Conservation (phyloP, 2,113 vertebrate species). For the Rhizomys pruinosus region DNA sequence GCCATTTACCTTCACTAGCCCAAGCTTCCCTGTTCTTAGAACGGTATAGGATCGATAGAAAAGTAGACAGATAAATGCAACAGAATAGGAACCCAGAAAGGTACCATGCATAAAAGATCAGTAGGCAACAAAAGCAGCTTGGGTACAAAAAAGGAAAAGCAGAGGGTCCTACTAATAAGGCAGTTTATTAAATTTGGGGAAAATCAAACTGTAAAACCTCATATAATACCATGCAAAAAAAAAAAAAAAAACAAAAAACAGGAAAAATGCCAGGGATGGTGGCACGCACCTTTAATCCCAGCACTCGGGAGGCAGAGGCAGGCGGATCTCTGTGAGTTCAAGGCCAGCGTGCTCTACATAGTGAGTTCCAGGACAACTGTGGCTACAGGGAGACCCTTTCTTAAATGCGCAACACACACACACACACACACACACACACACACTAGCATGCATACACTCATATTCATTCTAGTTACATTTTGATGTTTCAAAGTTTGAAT, state of each 20-base stretch:
- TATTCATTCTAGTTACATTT: not conserved
- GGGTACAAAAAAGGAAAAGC: not conserved
- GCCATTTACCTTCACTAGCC: not conserved
- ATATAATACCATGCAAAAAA: not conserved
- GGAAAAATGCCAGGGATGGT: too few species aligned
- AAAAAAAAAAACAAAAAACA: too few species aligned
- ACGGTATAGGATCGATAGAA: not conserved
- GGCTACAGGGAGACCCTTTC: too few species aligned
- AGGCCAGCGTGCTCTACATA: too few species aligned
- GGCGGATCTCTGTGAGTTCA: too few species aligned
- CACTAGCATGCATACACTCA: not conserved
- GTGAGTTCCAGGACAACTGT: too few species aligned
- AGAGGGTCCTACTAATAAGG: not conserved
- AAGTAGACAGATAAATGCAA: not conserved
- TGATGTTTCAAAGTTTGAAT: conserved; percentile 6
- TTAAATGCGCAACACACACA: too few species aligned
- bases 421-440: too few species aligned
- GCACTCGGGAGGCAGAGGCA: too few species aligned
- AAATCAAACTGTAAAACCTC: not conserved
- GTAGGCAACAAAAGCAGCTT: not conserved
- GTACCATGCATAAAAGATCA: not conserved
- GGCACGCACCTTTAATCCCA: too few species aligned
- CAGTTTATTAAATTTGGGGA: not conserved
- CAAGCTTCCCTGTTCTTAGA: not conserved
- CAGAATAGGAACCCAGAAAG: not conserved